Evolutionary conservation across 2,888 invertebrate species (phyloP).

Genomic region (Zhuqinia jingwanae): DNA sequence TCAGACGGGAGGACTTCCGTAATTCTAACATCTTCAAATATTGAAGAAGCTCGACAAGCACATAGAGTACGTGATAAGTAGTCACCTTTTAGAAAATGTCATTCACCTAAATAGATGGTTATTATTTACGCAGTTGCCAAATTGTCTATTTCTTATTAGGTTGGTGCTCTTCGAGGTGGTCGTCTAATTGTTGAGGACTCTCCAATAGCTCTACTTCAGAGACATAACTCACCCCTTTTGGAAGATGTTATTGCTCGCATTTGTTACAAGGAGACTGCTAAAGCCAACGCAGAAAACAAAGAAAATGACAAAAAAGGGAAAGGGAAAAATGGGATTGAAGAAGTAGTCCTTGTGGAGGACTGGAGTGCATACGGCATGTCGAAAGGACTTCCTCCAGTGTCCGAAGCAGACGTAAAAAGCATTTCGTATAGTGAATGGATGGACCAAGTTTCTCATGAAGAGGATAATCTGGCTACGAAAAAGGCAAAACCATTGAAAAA

Average conservation of each 20-base stretch:
- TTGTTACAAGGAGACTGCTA: slow-evolving; percentile 69
- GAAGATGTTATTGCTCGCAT: slow-evolving; percentile 68
- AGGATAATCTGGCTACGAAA: slow-evolving; percentile 66
- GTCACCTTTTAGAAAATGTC: background rate
- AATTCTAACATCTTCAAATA: slow-evolving; percentile 58
- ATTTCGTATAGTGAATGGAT: slow-evolving; percentile 73
- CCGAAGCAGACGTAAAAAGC: slow-evolving; percentile 54
- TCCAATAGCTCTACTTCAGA: slow-evolving; percentile 64
- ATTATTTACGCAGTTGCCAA: no score
- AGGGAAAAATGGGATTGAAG: slow-evolving; percentile 62
- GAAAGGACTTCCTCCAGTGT: slow-evolving; percentile 49
- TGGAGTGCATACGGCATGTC: slow-evolving; percentile 71
- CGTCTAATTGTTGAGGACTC: slow-evolving; percentile 70
- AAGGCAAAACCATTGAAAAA: slow-evolving; percentile 61
- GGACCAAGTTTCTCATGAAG: slow-evolving; percentile 69
- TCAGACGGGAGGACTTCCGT: slow-evolving; percentile 72
- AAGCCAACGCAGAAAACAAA: slow-evolving; percentile 60
- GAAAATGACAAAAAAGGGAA: slow-evolving; percentile 56
- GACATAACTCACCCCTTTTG: slow-evolving; percentile 65
- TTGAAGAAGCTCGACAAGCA: slow-evolving; percentile 71
- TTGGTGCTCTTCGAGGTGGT: slow-evolving; percentile 65
- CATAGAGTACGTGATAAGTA: slow-evolving; percentile 53
- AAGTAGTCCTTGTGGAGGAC: slow-evolving; percentile 69
- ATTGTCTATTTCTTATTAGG: slow-evolving; percentile 11
- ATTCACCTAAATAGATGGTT: no score